A percentile compares a stretch with the other conserved stretches of the same genome.
phyloP scores from a whole-genome alignment of 2,888 invertebrate genomes.

The Anodontia alba region DNA sequence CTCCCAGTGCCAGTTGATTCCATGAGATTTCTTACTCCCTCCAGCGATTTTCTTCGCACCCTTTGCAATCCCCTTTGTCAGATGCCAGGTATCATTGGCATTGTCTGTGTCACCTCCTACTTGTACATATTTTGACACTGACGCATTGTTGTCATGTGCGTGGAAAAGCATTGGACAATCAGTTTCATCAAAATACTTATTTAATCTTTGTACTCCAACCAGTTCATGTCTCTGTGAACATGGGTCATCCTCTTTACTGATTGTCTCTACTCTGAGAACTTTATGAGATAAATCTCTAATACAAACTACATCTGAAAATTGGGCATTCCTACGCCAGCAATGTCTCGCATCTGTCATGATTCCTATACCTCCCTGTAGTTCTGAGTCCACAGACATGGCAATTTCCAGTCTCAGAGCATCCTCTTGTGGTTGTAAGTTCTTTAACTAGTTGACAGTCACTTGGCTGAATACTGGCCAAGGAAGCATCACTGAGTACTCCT shows the following conservation, averaged over 20 bases:
- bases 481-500: constrained; percentile 5
- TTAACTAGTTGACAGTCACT: background rate
- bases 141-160: constrained; percentile 43
- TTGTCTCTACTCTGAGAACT: constrained; percentile 26
- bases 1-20: constrained; percentile 16
- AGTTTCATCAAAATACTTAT: constrained; percentile 22
- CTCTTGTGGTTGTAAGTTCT: constrained; percentile 3
- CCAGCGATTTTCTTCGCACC: background rate
- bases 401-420: constrained; percentile 16
- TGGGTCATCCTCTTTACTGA: constrained; percentile 25
- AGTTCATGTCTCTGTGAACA: constrained; percentile 22
- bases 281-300: background rate
- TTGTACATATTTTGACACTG: constrained; percentile 27
- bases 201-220: constrained; percentile 3
- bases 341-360: constrained; percentile 42
- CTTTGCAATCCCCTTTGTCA: constrained; percentile 28
- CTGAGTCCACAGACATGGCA: constrained; percentile 12
- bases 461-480: background rate
- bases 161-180: constrained; percentile 27
- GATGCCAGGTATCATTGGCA: constrained; percentile 57
- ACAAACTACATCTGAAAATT: constrained; percentile 32
- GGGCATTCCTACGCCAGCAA: constrained; percentile 31
- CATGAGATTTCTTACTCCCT: background rate
- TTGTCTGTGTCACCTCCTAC: background rate
- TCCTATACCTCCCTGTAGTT: background rate